Evolutionary conservation across 1,140 invertebrate genomes (phyloP).

Genomic region (Heliconius eleuchia): DNA sequence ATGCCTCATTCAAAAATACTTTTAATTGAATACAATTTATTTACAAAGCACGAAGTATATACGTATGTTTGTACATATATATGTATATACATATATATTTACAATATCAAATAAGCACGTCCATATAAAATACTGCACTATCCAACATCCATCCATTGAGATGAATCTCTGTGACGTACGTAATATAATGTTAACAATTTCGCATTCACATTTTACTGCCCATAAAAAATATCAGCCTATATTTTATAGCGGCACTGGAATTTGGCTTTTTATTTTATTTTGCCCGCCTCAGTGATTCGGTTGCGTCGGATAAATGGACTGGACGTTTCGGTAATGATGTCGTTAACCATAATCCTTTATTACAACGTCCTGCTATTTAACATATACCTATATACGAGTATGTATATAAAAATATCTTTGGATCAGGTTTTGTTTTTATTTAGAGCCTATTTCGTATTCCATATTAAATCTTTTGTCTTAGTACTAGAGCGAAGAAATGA

Average conservation of each 20-base stretch:
- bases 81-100: background rate
- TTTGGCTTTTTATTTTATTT: conserved; percentile 47
- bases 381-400: background rate
- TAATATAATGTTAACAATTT: conserved; percentile 50
- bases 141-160: conserved; percentile 32
- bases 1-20: background rate
- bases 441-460: no score
- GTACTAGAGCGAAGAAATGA: no score
- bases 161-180: conserved; percentile 45
- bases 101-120: conserved; percentile 3
- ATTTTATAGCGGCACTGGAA: conserved; percentile 52
- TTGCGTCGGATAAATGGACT: conserved; percentile 38
- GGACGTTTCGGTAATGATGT: conserved; percentile 38
- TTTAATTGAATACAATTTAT: background rate
- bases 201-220: conserved; percentile 60
- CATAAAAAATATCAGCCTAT: conserved; percentile 60
- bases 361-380: conserved; percentile 1
- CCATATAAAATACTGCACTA: background rate
- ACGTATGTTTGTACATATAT: background rate
- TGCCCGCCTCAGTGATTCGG: conserved; percentile 43
- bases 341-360: conserved; percentile 33
- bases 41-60: background rate
- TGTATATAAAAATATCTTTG: no score
- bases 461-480: no score
- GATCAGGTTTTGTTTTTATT: no score